Conservation (phyloP, 2,113 vertebrate genomes). For the Bubo scandiacus region DNA sequence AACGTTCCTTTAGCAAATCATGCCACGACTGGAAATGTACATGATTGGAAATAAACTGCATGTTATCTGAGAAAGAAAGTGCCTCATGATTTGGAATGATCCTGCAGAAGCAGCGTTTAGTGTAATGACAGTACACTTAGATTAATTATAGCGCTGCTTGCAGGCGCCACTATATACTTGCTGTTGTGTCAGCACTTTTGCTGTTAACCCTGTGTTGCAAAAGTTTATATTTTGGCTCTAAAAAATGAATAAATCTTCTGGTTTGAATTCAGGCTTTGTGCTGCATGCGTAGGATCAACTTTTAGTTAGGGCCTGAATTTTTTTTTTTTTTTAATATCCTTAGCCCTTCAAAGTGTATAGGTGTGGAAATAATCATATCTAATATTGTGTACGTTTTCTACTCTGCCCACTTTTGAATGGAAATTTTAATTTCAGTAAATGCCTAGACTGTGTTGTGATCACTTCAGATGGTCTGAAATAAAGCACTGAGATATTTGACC, state of each 20-base stretch:
- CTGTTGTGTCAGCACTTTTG: constrained; percentile 61
- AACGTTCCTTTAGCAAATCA: constrained; percentile 70
- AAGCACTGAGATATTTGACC: neutral
- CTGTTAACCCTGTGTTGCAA: constrained; percentile 58
- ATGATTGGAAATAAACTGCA: constrained; percentile 70
- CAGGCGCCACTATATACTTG: constrained; percentile 53
- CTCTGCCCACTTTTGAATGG: neutral
- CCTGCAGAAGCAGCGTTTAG: constrained; percentile 71
- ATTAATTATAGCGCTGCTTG: constrained; percentile 75
- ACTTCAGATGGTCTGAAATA: neutral
- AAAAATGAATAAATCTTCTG: neutral
- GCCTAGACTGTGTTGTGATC: neutral
- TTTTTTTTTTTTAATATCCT: neutral
- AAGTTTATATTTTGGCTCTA: constrained; percentile 33
- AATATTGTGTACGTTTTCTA: neutral
- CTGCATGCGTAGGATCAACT: neutral
- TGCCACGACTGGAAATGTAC: neutral
- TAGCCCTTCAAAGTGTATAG: neutral
- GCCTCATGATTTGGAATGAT: constrained; percentile 63
- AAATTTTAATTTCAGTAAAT: neutral
- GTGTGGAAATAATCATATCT: neutral
- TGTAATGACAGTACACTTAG: constrained; percentile 74
- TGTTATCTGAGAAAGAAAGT: constrained; percentile 61
- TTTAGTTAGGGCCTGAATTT: neutral
- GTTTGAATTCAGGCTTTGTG: neutral